A percentile compares a stretch with the other conserved stretches of the same genome.
Evolutionary conservation across 2,888 invertebrate genomes (phyloP).

Genomic region (Hirudinaria manillensis): DNA sequence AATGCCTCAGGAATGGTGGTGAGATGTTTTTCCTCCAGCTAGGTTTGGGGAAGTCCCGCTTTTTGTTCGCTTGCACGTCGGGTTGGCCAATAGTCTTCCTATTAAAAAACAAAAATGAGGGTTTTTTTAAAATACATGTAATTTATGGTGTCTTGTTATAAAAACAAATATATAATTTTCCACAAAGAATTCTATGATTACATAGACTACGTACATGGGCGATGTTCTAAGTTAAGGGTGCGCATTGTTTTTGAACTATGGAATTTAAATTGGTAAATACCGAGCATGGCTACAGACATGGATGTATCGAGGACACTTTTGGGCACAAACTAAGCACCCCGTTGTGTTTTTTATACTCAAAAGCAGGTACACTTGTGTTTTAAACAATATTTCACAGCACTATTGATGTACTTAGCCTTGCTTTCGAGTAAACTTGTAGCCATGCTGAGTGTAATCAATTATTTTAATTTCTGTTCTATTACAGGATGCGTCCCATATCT

Average conservation of each 20-base stretch:
- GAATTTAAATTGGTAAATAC: neutral
- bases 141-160: too few species aligned
- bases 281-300: neutral
- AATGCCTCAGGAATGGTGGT: too few species aligned
- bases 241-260: neutral
- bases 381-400: neutral
- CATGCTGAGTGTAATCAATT: neutral
- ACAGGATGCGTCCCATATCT: conserved; percentile 19
- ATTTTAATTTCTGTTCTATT: neutral
- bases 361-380: neutral
- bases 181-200: too few species aligned
- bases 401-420: neutral
- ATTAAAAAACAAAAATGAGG: too few species aligned
- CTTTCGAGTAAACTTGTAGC: neutral
- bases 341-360: conserved; percentile 18
- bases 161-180: too few species aligned
- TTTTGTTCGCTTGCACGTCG: too few species aligned
- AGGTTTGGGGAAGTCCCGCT: too few species aligned
- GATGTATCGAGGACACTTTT: conserved; percentile 5
- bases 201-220: too few species aligned
- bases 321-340: conserved; percentile 11
- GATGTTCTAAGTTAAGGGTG: too few species aligned
- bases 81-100: too few species aligned
- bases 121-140: too few species aligned
- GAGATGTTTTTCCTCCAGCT: too few species aligned